Conservation (phyloP, 2,113 vertebrate genomes). For the Syngnathus typhle region DNA sequence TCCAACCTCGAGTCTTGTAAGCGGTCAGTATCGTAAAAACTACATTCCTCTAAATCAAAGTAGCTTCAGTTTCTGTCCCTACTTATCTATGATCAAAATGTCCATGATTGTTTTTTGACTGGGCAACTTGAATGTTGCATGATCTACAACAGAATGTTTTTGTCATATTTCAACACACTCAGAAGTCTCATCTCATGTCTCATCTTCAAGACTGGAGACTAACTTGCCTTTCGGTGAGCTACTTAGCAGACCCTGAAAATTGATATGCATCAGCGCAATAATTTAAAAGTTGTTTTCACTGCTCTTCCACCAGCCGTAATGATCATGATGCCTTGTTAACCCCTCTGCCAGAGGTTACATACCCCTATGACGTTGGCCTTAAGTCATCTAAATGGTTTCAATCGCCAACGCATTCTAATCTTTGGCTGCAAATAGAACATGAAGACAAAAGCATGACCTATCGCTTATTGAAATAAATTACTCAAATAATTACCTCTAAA, state of each 20-base stretch:
- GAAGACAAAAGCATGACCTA: background rate
- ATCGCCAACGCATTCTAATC: background rate
- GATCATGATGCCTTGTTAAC: conserved; percentile 64
- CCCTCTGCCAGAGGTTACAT: conserved; percentile 54
- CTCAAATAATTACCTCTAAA: background rate
- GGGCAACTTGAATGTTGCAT: conserved; percentile 17
- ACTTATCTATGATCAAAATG: too few relatives aligned
- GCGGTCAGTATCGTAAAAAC: too few relatives aligned
- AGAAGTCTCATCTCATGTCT: conserved; percentile 36
- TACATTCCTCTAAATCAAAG: too few relatives aligned
- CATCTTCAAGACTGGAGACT: conserved; percentile 26
- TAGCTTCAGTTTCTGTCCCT: too few relatives aligned
- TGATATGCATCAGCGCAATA: conserved; percentile 50
- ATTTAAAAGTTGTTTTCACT: conserved; percentile 59
- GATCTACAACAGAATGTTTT: conserved; percentile 24
- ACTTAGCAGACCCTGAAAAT: conserved; percentile 54
- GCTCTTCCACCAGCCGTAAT: conserved; percentile 43
- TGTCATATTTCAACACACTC: conserved; percentile 18
- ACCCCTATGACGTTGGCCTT: conserved; percentile 39
- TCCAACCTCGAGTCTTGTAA: background rate
- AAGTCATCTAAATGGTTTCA: conserved; percentile 34
- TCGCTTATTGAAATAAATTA: background rate
- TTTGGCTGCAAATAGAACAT: background rate
- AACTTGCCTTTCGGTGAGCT: conserved; percentile 53
- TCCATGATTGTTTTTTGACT: too few relatives aligned